Percentiles rank a stretch among this genome's conserved stretches.
These are phyloP conservation scores for Typhlichthys subterraneus DNA, from an alignment of 2,797 vertebrate genomes.

Conservation along the genomic window DNA sequence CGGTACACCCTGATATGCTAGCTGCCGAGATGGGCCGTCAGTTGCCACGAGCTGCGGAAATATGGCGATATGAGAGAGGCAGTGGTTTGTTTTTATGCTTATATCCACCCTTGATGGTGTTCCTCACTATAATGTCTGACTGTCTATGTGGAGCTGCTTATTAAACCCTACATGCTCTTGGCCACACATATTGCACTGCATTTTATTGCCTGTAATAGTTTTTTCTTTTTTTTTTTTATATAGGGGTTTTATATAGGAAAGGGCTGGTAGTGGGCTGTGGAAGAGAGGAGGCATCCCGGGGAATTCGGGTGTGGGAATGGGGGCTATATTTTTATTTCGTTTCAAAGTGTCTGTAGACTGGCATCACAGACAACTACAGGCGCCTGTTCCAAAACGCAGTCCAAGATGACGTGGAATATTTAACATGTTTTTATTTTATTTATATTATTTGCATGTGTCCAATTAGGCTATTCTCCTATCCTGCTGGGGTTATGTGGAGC, in stretches of 20 bases:
- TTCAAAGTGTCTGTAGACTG: constrained; percentile 35
- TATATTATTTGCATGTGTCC: constrained; percentile 72
- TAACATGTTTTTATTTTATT: constrained; percentile 30
- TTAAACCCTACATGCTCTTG: constrained; percentile 49
- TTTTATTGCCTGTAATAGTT: constrained; percentile 61
- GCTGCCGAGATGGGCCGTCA: constrained; percentile 26
- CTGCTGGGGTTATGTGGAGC: constrained; percentile 26
- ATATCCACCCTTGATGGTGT: constrained; percentile 47
- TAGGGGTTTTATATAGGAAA: constrained; percentile 6
- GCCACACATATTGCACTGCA: constrained; percentile 52
- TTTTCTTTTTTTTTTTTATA: constrained; percentile 34
- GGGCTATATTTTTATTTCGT: constrained; percentile 26
- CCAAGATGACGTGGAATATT: constrained; percentile 59
- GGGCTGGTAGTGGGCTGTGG: constrained; percentile 24
- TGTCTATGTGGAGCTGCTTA: constrained; percentile 39
- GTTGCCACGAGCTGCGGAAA: constrained; percentile 47
- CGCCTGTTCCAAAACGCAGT: constrained; percentile 49
- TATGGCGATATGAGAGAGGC: constrained; percentile 32
- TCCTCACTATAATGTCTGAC: constrained; percentile 42
- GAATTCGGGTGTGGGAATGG: constrained; percentile 36
- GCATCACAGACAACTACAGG: constrained; percentile 40
- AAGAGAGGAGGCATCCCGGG: constrained; percentile 34
- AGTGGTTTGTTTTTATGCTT: constrained; percentile 46
- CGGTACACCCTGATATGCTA: constrained; percentile 34
- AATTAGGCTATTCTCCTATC: constrained; percentile 56